These are phyloP conservation scores for Andrena chrysosceles DNA, from an alignment of 2,888 invertebrate genomes.

Conservation along the genomic window DNA sequence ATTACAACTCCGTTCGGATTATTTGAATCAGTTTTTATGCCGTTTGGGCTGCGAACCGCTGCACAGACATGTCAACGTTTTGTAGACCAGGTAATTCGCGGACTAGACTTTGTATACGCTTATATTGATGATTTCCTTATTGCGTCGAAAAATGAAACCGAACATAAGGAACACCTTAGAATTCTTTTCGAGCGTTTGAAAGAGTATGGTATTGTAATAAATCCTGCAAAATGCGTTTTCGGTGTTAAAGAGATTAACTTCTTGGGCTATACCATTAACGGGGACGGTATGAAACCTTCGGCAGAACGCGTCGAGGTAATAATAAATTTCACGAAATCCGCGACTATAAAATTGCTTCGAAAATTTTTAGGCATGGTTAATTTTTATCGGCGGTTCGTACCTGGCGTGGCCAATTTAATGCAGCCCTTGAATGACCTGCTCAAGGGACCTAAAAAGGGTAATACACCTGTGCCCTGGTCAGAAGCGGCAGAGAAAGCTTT, in stretches of 20 bases:
- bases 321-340: not conserved
- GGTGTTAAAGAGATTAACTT: not conserved
- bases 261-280: not conserved
- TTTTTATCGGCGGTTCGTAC: not conserved
- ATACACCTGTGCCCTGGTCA: not conserved
- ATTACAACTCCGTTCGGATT: constrained; percentile 71
- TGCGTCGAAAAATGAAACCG: constrained; percentile 47
- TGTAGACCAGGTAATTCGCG: constrained; percentile 6
- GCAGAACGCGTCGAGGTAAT: not conserved
- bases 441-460: not conserved
- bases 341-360: not conserved
- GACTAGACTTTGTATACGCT: constrained; percentile 19
- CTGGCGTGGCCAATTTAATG: not conserved
- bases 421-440: constrained; percentile 1
- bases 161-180: not conserved
- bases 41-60: constrained; percentile 7
- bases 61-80: constrained; percentile 22
- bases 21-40: not conserved
- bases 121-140: constrained; percentile 32
- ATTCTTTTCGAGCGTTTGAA: not conserved
- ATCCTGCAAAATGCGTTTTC: not conserved
- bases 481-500: constrained; percentile 2
- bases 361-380: constrained; percentile 8
- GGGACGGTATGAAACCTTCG: not conserved
- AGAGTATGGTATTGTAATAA: not conserved